These are phyloP conservation scores for Crematogaster levior DNA, from an alignment of 2,888 invertebrate species.

Conservation along the genomic window DNA sequence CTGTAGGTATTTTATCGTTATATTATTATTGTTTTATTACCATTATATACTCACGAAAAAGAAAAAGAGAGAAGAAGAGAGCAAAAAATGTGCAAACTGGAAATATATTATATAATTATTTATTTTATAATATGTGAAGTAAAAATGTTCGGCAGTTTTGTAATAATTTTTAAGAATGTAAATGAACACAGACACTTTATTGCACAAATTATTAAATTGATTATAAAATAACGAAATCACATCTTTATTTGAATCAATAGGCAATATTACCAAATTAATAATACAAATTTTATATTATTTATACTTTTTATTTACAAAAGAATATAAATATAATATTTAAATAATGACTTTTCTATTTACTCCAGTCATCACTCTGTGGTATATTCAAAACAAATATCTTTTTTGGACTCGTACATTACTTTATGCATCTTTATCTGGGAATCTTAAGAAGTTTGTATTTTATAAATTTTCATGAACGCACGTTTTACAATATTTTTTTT, in stretches of 20 bases:
- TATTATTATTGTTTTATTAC: not conserved
- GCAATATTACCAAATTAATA: not conserved
- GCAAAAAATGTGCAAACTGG: not conserved
- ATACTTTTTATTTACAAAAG: not conserved
- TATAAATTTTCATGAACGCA: slow-evolving; percentile 22
- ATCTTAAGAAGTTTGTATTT: not conserved
- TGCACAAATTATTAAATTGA: not conserved
- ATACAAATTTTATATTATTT: not conserved
- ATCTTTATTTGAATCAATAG: not conserved
- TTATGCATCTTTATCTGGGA: not conserved
- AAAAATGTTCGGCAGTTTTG: not conserved
- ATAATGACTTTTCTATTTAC: not conserved
- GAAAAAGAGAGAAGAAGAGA: not conserved
- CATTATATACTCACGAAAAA: not conserved
- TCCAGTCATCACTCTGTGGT: not conserved
- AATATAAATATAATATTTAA: not conserved
- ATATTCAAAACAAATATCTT: slow-evolving; percentile 21
- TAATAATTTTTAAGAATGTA: not conserved
- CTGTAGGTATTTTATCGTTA: not conserved
- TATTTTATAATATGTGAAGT: not conserved
- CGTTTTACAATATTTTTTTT: slow-evolving; percentile 23
- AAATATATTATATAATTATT: not conserved
- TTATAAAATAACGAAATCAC: not conserved
- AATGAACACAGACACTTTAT: not conserved
- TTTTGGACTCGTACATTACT: no score